phyloP scores from a whole-genome alignment of 2,888 invertebrate genomes.

The Drosophila kanekoi region DNA sequence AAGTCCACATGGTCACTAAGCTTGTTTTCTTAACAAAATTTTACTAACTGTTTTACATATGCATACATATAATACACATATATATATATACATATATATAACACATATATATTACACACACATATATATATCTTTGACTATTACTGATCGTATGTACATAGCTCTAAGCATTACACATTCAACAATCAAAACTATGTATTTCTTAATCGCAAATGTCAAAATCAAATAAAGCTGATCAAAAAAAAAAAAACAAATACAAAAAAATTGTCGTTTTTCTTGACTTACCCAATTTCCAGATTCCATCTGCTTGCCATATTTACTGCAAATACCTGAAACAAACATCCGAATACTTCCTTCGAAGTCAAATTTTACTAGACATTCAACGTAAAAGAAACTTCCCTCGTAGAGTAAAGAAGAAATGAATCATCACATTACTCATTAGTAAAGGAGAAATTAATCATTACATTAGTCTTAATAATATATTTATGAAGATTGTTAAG shows the following conservation, averaged over 20 bases:
- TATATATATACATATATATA: conserved; percentile 29
- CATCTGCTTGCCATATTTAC: no score
- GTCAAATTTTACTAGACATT: no score
- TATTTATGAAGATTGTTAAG: no score
- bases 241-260: neutral
- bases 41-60: conserved; percentile 60
- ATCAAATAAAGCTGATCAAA: conserved; percentile 69
- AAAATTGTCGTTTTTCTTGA: no score
- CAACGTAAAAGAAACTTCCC: no score
- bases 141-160: conserved; percentile 42
- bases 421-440: no score
- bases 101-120: conserved; percentile 11
- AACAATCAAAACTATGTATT: conserved; percentile 48
- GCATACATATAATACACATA: conserved; percentile 28
- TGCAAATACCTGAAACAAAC: no score
- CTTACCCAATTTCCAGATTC: no score
- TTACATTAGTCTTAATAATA: no score
- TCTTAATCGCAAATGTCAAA: conserved; percentile 59
- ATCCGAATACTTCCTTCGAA: no score
- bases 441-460: no score
- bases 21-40: conserved; percentile 60
- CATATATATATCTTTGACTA: conserved; percentile 24
- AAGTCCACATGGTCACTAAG: conserved; percentile 53
- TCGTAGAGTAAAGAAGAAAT: no score
- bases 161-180: conserved; percentile 51